Evolutionary conservation across 2,797 vertebrate species (phyloP).

Genomic region (Merluccius polli): DNA sequence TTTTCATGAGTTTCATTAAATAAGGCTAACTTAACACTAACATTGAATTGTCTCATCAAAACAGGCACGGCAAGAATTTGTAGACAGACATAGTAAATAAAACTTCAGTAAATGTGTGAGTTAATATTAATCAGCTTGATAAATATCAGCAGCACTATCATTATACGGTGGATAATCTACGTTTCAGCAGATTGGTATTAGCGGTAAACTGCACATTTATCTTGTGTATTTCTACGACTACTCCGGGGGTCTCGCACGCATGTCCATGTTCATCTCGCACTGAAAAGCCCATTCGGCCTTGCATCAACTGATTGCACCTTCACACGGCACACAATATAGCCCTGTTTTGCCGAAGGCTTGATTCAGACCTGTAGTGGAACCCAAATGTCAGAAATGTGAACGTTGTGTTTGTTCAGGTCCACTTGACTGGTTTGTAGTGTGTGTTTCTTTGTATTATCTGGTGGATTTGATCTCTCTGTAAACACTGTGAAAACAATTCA

Average conservation of each 20-base stretch:
- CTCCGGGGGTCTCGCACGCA: slow-evolving; percentile 70
- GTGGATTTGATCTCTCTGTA: slow-evolving; percentile 50
- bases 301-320: slow-evolving; percentile 14
- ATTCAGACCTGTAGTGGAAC: slow-evolving; percentile 7
- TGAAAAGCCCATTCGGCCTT: slow-evolving; percentile 38
- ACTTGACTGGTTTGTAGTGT: slow-evolving; percentile 59
- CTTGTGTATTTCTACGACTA: neutral
- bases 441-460: slow-evolving; percentile 25
- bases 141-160: neutral
- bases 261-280: slow-evolving; percentile 74
- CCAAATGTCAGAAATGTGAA: slow-evolving; percentile 11
- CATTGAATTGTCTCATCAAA: neutral
- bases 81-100: neutral
- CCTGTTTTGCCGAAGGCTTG: slow-evolving; percentile 21
- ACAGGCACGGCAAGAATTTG: neutral
- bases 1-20: neutral
- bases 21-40: neutral
- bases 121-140: neutral
- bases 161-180: neutral
- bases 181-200: neutral
- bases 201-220: neutral
- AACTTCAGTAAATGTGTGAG: neutral
- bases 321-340: slow-evolving; percentile 32
- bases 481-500: slow-evolving; percentile 55
- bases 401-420: slow-evolving; percentile 55